A percentile compares a stretch with the other conserved stretches of the same genome.
These are phyloP conservation scores for Agonopterix alstromeriana DNA, from an alignment of 2,888 invertebrate genomes.

Conservation along the genomic window DNA sequence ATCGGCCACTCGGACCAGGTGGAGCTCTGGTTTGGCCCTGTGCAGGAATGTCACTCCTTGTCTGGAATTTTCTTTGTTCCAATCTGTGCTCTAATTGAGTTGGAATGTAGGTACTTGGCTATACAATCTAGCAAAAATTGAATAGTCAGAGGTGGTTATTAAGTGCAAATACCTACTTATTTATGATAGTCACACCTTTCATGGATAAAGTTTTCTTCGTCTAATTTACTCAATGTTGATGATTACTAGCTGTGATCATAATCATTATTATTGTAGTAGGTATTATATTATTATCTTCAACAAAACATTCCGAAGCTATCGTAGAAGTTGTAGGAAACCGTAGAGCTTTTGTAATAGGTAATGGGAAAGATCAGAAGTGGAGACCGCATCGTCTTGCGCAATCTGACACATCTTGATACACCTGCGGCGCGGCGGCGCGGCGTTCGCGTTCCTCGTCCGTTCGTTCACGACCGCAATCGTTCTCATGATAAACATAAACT, in stretches of 20 bases:
- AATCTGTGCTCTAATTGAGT: neutral
- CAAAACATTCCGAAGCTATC: neutral
- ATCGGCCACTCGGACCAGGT: slow-evolving; percentile 7
- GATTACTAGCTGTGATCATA: too few relatives aligned
- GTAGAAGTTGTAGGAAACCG: slow-evolving; percentile 9
- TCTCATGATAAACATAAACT: slow-evolving; percentile 13
- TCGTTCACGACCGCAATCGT: slow-evolving; percentile 22
- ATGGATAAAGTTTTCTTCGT: too few relatives aligned
- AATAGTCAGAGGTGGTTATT: too few relatives aligned
- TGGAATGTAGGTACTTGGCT: too few relatives aligned
- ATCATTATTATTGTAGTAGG: too few relatives aligned
- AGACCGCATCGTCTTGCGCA: slow-evolving; percentile 19
- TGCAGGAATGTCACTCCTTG: slow-evolving; percentile 7
- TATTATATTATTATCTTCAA: neutral
- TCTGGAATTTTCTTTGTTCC: slow-evolving; percentile 11
- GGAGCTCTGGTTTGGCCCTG: neutral
- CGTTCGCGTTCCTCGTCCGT: slow-evolving; percentile 9
- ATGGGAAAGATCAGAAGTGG: slow-evolving; percentile 20
- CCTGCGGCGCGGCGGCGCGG: slow-evolving; percentile 15
- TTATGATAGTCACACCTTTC: too few relatives aligned
- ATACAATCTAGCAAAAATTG: too few relatives aligned
- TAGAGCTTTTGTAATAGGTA: slow-evolving; percentile 19
- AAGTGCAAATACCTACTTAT: too few relatives aligned
- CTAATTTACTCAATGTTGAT: too few relatives aligned
- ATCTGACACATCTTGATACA: slow-evolving; percentile 20